Evolutionary conservation across 2,797 vertebrate species (phyloP).

Genomic region (Emydoidea blandingii): DNA sequence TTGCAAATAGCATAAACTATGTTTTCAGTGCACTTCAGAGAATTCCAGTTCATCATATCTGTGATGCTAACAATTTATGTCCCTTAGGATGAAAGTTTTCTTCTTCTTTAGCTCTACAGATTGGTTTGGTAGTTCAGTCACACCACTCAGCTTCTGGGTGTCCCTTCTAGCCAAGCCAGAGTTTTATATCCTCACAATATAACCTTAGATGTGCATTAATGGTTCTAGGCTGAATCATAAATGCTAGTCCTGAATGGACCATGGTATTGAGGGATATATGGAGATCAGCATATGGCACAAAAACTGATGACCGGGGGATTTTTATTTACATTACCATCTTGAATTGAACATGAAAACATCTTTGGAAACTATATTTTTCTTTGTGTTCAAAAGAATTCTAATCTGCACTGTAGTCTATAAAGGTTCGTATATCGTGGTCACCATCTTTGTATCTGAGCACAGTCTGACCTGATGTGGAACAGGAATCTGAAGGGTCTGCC

Average conservation of each 20-base stretch:
- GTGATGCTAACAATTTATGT: rapidly evolving
- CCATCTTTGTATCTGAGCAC: background rate
- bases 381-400: background rate
- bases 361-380: background rate
- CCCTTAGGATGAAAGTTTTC: rapidly evolving
- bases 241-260: rapidly evolving
- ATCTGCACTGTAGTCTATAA: background rate
- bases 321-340: background rate
- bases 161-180: background rate
- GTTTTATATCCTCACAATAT: rapidly evolving
- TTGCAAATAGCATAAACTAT: rapidly evolving
- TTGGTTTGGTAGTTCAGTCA: background rate
- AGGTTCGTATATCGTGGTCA: background rate
- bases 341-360: background rate
- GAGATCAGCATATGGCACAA: background rate
- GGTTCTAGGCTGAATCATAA: background rate
- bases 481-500: background rate
- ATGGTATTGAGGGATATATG: background rate
- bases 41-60: background rate
- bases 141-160: background rate
- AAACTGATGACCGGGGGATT: background rate
- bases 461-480: background rate
- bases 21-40: background rate
- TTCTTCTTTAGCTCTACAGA: background rate
- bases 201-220: rapidly evolving